Evolutionary conservation across 2,888 invertebrate genomes (phyloP), one percentile per base, ranked within the genome.

Genomic region (Euplexia lucipara): DNA sequence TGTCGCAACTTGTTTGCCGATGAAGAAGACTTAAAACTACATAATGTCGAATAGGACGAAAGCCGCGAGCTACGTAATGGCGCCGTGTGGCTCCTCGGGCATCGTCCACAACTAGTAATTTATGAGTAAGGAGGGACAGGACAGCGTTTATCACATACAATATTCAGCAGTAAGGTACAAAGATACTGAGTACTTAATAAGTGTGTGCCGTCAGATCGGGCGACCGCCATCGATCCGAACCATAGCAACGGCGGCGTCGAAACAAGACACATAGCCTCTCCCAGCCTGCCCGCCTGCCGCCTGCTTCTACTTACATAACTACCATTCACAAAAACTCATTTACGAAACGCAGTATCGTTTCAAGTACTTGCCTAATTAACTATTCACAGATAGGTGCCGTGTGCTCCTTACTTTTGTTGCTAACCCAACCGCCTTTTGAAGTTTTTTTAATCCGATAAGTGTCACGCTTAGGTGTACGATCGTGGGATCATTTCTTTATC

Each of bases 261-360:
- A 71, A 76, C 75, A 76, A 76, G 75, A 76, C 72, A 75, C 76
- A 72, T 57, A 48, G 72, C 72, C 54, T 70, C 60, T 71, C 70
- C 60, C 59, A 53, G 58, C 62, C 41, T 39, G 20, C 42, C 10
- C 14, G 42, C 39, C 57, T 51, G 30, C 61, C 53, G 52, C 64
- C 45, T 35, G 42, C 53, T 70, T n/a, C 37, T 75, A 78, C 79
- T 84, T 82, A 85, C 72, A 70, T 80, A 80, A 80, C 75, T 69
- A 79, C 75, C 59, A 34, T 42, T 57, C 72, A 80, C 81, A 77
- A 83, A 87, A 84, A 87, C 86, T 83, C 76, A 86, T 86, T 86
- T 84, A 81, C 81, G 72, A 82, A 84, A 78, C 78, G 60, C 64
- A 58, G 69, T 72, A 76, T 77, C 72, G 75, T 59, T 75, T 77